Percentiles rank a stretch among this genome's conserved stretches.
Conservation (phyloP, 2,888 invertebrate genomes). For the Lasioglossum zephyrum region DNA sequence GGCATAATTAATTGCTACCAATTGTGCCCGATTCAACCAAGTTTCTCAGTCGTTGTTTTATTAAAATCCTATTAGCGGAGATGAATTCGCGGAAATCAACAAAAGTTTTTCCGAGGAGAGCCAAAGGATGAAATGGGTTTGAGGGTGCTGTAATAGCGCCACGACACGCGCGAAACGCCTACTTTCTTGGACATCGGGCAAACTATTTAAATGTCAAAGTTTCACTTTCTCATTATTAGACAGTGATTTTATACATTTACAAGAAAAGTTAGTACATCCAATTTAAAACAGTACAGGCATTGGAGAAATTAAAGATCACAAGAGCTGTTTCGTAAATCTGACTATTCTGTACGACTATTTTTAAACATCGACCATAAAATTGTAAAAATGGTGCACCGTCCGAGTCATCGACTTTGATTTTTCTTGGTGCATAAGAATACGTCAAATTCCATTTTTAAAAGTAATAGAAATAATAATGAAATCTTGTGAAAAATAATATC, state of each 20-base stretch:
- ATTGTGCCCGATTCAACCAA: slow-evolving; percentile 40
- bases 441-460: too few relatives aligned
- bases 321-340: too few relatives aligned
- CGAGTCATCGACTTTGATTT: not conserved
- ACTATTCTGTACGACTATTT: too few relatives aligned
- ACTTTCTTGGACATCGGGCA: not conserved
- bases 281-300: too few relatives aligned
- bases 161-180: slow-evolving; percentile 20
- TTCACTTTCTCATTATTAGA: too few relatives aligned
- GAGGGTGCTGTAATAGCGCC: slow-evolving; percentile 59
- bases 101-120: slow-evolving; percentile 54
- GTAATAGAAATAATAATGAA: too few relatives aligned
- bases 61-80: slow-evolving; percentile 65
- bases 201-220: not conserved
- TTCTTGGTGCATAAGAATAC: not conserved
- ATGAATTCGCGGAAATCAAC: slow-evolving; percentile 65
- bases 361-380: too few relatives aligned
- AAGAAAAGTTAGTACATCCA: too few relatives aligned
- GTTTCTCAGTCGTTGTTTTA: slow-evolving; percentile 52
- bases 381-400: not conserved
- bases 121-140: not conserved
- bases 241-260: too few relatives aligned
- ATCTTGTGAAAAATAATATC: not conserved
- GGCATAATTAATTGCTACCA: slow-evolving; percentile 60
- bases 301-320: too few relatives aligned